Evolutionary conservation across 2,797 vertebrate genomes (phyloP).

Genomic region (Clamator glandarius): DNA sequence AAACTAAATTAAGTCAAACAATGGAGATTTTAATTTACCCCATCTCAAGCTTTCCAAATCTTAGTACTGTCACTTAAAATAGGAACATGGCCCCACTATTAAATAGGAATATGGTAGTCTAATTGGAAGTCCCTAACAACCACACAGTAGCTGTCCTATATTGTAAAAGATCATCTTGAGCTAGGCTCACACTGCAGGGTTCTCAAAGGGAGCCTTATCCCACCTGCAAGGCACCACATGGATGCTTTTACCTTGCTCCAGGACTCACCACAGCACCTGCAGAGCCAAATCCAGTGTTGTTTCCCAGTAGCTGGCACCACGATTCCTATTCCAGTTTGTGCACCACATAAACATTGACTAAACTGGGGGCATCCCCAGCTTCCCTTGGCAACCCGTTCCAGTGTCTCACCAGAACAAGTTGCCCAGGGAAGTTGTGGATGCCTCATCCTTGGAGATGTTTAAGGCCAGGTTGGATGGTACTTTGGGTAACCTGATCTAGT

Average conservation of each 20-base stretch:
- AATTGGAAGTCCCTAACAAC: neutral
- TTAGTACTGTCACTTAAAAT: neutral
- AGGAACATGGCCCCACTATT: neutral
- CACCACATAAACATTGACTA: neutral
- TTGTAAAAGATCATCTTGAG: neutral
- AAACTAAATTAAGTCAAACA: neutral
- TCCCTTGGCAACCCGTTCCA: too few species aligned
- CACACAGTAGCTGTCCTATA: fast-evolving
- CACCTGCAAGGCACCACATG: neutral
- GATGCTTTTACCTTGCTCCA: neutral
- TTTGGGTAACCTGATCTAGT: too few species aligned
- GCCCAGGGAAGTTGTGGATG: too few species aligned
- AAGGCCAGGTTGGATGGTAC: too few species aligned
- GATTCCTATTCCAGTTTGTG: neutral
- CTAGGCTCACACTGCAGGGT: neutral
- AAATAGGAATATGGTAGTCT: too few species aligned
- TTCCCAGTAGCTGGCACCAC: neutral
- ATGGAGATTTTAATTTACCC: neutral
- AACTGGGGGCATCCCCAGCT: too few species aligned
- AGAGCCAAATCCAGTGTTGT: neutral
- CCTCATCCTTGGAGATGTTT: too few species aligned
- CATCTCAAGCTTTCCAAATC: neutral
- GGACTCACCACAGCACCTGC: neutral
- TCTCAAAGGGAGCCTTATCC: neutral
- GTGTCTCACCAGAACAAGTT: too few species aligned